Percentiles rank a stretch among this genome's conserved stretches.
phyloP scores from a whole-genome alignment of 2,888 invertebrate genomes.

The Eilema caniola region DNA sequence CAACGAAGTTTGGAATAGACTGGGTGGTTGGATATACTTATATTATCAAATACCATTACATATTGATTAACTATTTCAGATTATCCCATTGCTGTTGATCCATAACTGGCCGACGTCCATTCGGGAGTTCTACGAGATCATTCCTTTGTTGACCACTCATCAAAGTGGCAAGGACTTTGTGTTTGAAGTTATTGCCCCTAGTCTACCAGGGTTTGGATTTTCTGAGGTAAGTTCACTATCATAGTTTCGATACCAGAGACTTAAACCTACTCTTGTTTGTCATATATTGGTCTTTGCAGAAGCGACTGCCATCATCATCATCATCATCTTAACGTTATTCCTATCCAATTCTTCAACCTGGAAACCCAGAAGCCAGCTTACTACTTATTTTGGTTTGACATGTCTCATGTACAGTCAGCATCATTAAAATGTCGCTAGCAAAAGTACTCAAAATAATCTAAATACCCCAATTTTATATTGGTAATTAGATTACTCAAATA shows the following conservation, averaged over 20 bases:
- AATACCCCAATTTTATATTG: too few species aligned
- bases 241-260: too few species aligned
- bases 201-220: constrained; percentile 90
- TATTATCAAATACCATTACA: background rate
- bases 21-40: background rate
- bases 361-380: too few species aligned
- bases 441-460: too few species aligned
- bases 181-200: constrained; percentile 90
- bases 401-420: too few species aligned
- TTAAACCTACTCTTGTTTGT: background rate
- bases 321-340: too few species aligned
- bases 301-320: too few species aligned
- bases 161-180: constrained; percentile 85
- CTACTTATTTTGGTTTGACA: background rate
- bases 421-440: too few species aligned
- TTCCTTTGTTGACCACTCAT: constrained; percentile 88
- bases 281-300: too few species aligned
- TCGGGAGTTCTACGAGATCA: constrained; percentile 92
- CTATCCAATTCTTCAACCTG: too few species aligned
- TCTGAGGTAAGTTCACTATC: constrained; percentile 82
- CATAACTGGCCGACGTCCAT: constrained; percentile 96
- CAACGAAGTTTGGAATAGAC: background rate
- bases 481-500: too few species aligned
- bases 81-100: constrained; percentile 89
- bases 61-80: constrained; percentile 49